phyloP scores from a whole-genome alignment of 37 sponge, comb jelly and placozoan species.

The Hexactinellida sp. region DNA sequence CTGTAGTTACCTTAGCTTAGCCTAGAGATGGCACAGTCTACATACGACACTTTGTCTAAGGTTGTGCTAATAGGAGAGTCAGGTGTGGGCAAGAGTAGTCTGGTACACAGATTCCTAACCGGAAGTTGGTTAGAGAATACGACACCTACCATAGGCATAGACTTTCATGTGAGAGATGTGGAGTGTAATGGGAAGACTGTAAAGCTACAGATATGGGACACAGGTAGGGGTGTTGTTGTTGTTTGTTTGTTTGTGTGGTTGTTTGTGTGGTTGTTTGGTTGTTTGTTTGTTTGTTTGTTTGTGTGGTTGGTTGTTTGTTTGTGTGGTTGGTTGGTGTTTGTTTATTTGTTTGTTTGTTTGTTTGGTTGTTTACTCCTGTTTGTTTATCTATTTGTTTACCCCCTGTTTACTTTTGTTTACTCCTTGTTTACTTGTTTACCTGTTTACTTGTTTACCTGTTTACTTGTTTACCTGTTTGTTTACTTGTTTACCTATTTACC shows the following conservation, averaged over 20 bases:
- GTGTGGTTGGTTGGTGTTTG: no score
- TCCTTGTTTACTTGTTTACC: neutral
- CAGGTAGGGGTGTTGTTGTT: neutral
- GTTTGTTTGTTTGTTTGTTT: neutral
- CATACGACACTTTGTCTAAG: neutral
- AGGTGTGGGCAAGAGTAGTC: neutral
- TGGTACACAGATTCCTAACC: neutral
- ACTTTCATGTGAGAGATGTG: slow-evolving; percentile 5
- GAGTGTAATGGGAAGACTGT: slow-evolving; percentile 1
- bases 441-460: no score
- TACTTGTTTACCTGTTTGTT: neutral
- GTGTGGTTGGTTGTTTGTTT: no score
- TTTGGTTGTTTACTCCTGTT: neutral
- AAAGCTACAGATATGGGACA: neutral
- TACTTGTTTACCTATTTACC: neutral
- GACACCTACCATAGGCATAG: neutral
- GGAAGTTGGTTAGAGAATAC: neutral
- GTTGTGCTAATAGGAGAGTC: neutral
- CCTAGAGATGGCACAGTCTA: neutral
- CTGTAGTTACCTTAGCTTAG: no score
- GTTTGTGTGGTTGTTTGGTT: neutral
- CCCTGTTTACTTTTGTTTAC: neutral
- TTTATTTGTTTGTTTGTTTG: neutral
- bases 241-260: neutral
- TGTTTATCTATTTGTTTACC: neutral